Conservation (phyloP, 2,113 vertebrate genomes). For the Mormyrus lacerda region DNA sequence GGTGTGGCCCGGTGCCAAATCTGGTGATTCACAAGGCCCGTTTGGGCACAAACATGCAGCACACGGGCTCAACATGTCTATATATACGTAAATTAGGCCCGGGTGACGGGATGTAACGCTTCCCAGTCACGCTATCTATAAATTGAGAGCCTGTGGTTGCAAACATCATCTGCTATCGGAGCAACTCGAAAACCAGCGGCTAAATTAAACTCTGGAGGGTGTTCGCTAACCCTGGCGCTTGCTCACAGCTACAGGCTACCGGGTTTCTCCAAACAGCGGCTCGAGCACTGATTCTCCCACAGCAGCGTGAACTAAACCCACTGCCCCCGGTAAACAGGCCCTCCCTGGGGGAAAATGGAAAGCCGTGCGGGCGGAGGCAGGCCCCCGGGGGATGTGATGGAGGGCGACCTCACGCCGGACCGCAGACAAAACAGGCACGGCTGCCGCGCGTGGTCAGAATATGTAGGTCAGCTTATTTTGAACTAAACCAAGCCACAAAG, state of each 20-base stretch:
- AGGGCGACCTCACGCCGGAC: neutral
- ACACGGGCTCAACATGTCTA: slow-evolving; percentile 3
- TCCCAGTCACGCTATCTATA: slow-evolving; percentile 14
- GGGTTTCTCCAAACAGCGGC: neutral
- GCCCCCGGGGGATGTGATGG: neutral
- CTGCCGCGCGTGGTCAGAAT: neutral
- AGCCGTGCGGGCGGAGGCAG: neutral
- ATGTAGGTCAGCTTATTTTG: slow-evolving; percentile 17
- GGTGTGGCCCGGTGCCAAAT: slow-evolving; percentile 2
- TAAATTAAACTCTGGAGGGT: slow-evolving; percentile 11
- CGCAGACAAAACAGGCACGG: neutral
- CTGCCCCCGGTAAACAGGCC: slow-evolving; percentile 5
- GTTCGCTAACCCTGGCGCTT: neutral
- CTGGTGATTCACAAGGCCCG: slow-evolving; percentile 10
- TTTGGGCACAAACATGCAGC: slow-evolving; percentile 5
- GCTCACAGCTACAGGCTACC: neutral
- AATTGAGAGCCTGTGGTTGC: neutral
- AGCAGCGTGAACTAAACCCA: neutral
- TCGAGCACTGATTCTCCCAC: no score
- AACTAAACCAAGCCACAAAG: neutral
- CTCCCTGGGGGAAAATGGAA: neutral
- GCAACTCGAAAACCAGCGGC: neutral
- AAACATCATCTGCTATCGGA: neutral
- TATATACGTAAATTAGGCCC: neutral
- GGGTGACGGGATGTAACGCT: neutral